Evolutionary conservation across 2,888 invertebrate genomes (phyloP).

Genomic region (Epicampocera succincta): DNA sequence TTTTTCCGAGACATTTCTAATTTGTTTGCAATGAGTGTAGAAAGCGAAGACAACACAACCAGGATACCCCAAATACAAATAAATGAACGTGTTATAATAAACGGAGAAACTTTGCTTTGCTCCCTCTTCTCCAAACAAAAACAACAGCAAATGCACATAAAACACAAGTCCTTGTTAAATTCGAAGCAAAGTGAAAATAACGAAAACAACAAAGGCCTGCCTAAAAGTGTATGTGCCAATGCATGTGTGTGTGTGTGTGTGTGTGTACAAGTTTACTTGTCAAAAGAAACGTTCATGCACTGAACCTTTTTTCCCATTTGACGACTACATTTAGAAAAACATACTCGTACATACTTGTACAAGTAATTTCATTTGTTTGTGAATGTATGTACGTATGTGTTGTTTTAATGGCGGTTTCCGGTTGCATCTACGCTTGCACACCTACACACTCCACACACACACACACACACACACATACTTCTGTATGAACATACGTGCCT

Average conservation of each 20-base stretch:
- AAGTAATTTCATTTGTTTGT: conserved; percentile 47
- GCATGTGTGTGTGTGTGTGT: not conserved
- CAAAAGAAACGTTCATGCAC: conserved; percentile 52
- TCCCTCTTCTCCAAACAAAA: conserved; percentile 45
- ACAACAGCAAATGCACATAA: conserved; percentile 20
- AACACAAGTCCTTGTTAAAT: conserved; percentile 48
- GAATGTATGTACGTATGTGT: conserved; percentile 31
- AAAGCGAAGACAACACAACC: conserved; percentile 15
- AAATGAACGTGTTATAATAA: conserved; percentile 55
- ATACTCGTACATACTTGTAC: conserved; percentile 32
- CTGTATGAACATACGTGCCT: too few relatives aligned
- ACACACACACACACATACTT: not conserved
- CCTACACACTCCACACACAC: conserved; percentile 37
- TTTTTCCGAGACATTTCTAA: conserved; percentile 11
- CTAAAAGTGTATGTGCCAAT: not conserved
- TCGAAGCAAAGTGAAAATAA: conserved; percentile 46
- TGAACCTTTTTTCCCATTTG: conserved; percentile 59
- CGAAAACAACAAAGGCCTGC: conserved; percentile 36
- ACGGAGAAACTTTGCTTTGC: conserved; percentile 62
- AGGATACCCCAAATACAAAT: conserved; percentile 53
- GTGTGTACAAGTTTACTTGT: conserved; percentile 21
- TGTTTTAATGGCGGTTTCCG: conserved; percentile 80
- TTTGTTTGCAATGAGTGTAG: conserved; percentile 10
- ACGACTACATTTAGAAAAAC: conserved; percentile 65
- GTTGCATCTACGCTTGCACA: conserved; percentile 71